Evolutionary conservation across 1,140 invertebrate genomes (phyloP), one percentile per base, ranked within the genome.

Genomic region (Formica selysi): DNA sequence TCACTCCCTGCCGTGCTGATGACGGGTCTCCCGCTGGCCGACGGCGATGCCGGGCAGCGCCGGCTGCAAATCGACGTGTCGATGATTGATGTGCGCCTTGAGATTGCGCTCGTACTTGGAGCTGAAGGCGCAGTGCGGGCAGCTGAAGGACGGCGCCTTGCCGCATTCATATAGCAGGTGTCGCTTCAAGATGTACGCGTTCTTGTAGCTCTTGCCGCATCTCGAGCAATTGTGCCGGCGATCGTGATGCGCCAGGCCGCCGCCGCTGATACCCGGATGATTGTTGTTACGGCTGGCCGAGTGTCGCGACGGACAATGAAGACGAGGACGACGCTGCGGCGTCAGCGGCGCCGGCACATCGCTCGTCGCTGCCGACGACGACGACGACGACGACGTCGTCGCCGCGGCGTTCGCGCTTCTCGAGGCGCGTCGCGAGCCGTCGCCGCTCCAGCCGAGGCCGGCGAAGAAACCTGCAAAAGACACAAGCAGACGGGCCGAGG

Each of bases 111-210:
- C 94, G 78, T 96, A 95, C 51, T 95, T 96, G 29, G 95, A 95
- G 68, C 94, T 95, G 84, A 95, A 95, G 11, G 93, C 92, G 91
- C 96, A 96, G 29, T 95, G 94, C 0, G 95, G 95, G 67, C 96
- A 96, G 22, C 93, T 95, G 89, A 96, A 96, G 32, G 95, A 95
- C 3, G 96, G 96, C 36, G 95, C 95, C 73, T 96, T 95, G 19
- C 95, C 95, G 86, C 95, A 96, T 64, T 96, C 95, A 88, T 96
- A 96, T 0, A 95, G 93, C 73, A 95, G 86, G 84, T 96, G 95
- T 7, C 94, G 92, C 71, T 94, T 94, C n/a, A 96, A 89, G 44
- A 94, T 95, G 76, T 95, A 94, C n/a, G 94, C 95, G 78, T 95
- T 94, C 79, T 95, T 95, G 88, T 96, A 96, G 26, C 93, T 93